phyloP scores from a whole-genome alignment of 2,888 invertebrate species.

The Invenusta paracnida region DNA sequence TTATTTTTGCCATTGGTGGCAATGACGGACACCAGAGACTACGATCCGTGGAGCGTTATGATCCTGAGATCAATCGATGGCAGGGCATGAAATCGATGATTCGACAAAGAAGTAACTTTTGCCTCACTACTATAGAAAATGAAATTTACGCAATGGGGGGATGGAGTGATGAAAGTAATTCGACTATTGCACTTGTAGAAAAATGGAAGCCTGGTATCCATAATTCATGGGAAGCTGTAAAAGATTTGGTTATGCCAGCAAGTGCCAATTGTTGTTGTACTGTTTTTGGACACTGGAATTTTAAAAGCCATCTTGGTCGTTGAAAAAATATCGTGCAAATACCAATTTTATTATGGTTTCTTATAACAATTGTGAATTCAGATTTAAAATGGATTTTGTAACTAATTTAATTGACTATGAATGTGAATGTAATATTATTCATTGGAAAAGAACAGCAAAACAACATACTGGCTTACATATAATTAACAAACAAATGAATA shows the following conservation, averaged over 20 bases:
- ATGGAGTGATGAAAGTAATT: constrained; percentile 40
- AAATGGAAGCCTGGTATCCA: constrained; percentile 27
- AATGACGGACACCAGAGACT: constrained; percentile 41
- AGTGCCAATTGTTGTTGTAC: constrained; percentile 39
- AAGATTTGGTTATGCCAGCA: constrained; percentile 37
- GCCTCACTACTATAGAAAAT: constrained; percentile 27
- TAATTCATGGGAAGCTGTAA: constrained; percentile 1
- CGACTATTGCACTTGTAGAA: constrained; percentile 38
- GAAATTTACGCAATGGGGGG: constrained; percentile 44
- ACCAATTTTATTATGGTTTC: no score
- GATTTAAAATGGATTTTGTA: no score
- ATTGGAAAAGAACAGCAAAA: no score
- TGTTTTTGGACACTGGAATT: no score
- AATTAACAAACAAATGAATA: no score
- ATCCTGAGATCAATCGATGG: constrained; percentile 39
- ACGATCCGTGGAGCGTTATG: constrained; percentile 40
- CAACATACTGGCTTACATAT: no score
- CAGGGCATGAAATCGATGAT: constrained; percentile 27
- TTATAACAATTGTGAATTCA: no score
- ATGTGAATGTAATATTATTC: no score
- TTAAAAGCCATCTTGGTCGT: no score
- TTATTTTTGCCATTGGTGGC: constrained; percentile 39
- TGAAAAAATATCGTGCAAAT: no score
- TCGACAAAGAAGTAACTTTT: constrained; percentile 40
- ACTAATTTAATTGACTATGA: no score